A percentile compares a stretch with the other conserved stretches of the same genome.
Evolutionary conservation across 2,113 vertebrate genomes (phyloP).

Genomic region (Euleptes europaea): DNA sequence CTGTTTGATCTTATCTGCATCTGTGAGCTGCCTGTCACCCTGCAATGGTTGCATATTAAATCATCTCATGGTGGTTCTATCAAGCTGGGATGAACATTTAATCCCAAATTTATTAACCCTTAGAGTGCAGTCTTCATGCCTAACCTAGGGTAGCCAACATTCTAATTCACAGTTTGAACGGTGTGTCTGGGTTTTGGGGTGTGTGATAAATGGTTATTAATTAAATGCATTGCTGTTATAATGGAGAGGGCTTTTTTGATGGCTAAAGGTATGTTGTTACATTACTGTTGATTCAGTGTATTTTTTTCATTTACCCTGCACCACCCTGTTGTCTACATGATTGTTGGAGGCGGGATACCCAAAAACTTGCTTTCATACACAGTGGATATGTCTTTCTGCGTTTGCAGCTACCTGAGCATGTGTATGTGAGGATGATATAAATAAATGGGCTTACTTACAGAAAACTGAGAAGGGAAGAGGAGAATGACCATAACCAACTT

Average conservation of each 20-base stretch:
- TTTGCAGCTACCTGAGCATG: fast-evolving
- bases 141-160: slow-evolving; percentile 79
- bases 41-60: slow-evolving; percentile 84
- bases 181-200: slow-evolving; percentile 62
- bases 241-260: slow-evolving; percentile 50
- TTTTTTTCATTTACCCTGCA: not conserved
- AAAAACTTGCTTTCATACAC: slow-evolving; percentile 4
- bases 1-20: slow-evolving; percentile 86
- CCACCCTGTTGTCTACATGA: not conserved
- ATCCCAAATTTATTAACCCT: slow-evolving; percentile 89
- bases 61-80: slow-evolving; percentile 82
- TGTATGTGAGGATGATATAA: fast-evolving
- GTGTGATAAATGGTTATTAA: slow-evolving; percentile 63
- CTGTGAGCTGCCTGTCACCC: slow-evolving; percentile 85
- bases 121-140: slow-evolving; percentile 80
- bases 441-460: not conserved
- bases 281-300: not conserved
- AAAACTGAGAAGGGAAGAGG: not conserved
- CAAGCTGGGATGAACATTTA: slow-evolving; percentile 85
- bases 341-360: not conserved
- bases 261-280: slow-evolving; percentile 16
- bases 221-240: slow-evolving; percentile 55
- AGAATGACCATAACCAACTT: not conserved
- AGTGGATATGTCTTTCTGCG: fast-evolving
- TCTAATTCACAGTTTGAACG: slow-evolving; percentile 72